A percentile compares a stretch with the other conserved stretches of the same genome.
These are phyloP conservation scores for Noctua janthina DNA, from an alignment of 2,888 invertebrate genomes.

Conservation along the genomic window DNA sequence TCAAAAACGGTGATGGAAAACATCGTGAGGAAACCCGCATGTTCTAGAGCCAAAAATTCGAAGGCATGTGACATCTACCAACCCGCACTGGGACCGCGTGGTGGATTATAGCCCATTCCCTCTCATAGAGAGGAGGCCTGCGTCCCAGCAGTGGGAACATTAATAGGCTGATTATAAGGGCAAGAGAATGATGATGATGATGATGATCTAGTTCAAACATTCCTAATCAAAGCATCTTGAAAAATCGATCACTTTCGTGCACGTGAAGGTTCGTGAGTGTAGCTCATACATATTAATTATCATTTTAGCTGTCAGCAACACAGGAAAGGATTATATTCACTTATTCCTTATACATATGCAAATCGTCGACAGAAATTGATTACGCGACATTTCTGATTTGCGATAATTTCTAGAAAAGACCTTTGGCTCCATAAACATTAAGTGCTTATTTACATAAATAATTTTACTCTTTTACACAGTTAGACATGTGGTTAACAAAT, in stretches of 20 bases:
- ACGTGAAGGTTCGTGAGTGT: background rate
- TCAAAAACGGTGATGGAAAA: too few species aligned
- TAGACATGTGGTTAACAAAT: constrained; percentile 44
- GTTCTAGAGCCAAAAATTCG: too few species aligned
- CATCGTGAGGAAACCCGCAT: too few species aligned
- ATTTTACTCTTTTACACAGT: constrained; percentile 11
- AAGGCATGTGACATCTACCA: too few species aligned
- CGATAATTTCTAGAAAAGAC: constrained; percentile 36
- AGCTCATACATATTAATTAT: background rate
- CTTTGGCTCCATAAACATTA: constrained; percentile 27
- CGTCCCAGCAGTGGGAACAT: too few species aligned
- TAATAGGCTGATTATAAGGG: too few species aligned
- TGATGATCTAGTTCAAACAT: background rate
- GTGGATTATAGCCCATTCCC: too few species aligned
- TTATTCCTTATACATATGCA: background rate
- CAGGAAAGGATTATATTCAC: constrained; percentile 3
- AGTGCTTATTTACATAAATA: constrained; percentile 41
- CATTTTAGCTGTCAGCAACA: background rate
- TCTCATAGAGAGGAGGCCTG: too few species aligned
- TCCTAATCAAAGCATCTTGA: background rate
- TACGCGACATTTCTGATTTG: constrained; percentile 5
- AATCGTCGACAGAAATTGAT: constrained; percentile 10
- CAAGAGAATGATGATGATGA: too few species aligned
- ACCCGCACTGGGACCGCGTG: too few species aligned
- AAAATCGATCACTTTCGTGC: background rate